Evolutionary conservation across 2,888 invertebrate species (phyloP).

Genomic region (Amphimallon solstitiale): DNA sequence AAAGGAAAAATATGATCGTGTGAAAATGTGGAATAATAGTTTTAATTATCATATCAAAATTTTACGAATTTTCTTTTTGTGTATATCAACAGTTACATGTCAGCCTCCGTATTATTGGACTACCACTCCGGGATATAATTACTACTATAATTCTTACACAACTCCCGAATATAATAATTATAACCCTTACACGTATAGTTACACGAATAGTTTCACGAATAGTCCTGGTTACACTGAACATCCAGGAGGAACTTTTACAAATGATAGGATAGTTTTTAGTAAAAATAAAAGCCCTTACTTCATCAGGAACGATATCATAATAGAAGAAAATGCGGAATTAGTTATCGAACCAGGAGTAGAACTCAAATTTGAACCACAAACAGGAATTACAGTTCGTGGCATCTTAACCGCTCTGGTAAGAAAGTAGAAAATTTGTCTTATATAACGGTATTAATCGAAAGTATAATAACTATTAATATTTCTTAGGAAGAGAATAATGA

Average conservation of each 20-base stretch:
- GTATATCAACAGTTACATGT: slow-evolving; percentile 13
- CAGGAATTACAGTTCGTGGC: slow-evolving; percentile 93
- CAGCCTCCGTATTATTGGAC: slow-evolving; percentile 28
- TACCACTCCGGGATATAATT: slow-evolving; percentile 9
- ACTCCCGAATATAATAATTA: no score
- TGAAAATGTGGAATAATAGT: slow-evolving; percentile 15
- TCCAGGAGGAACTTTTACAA: slow-evolving; percentile 71
- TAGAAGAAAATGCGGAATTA: slow-evolving; percentile 82
- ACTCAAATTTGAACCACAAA: slow-evolving; percentile 89
- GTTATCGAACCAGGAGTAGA: slow-evolving; percentile 91
- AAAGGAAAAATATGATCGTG: slow-evolving; percentile 20
- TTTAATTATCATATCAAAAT: neutral
- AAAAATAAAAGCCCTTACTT: slow-evolving; percentile 77
- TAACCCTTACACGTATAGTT: slow-evolving; percentile 12
- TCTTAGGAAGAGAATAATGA: no score
- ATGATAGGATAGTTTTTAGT: slow-evolving; percentile 67
- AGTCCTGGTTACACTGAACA: slow-evolving; percentile 65
- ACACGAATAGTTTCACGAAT: slow-evolving; percentile 4
- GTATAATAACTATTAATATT: no score
- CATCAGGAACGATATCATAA: slow-evolving; percentile 80
- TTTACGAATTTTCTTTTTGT: slow-evolving; percentile 10
- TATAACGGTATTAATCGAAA: neutral
- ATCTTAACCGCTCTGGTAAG: slow-evolving; percentile 89
- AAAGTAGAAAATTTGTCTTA: slow-evolving; percentile 47
- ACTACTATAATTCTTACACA: slow-evolving; percentile 26